phyloP scores from a whole-genome alignment of 1,140 invertebrate genomes.

The Phortica variegata region DNA sequence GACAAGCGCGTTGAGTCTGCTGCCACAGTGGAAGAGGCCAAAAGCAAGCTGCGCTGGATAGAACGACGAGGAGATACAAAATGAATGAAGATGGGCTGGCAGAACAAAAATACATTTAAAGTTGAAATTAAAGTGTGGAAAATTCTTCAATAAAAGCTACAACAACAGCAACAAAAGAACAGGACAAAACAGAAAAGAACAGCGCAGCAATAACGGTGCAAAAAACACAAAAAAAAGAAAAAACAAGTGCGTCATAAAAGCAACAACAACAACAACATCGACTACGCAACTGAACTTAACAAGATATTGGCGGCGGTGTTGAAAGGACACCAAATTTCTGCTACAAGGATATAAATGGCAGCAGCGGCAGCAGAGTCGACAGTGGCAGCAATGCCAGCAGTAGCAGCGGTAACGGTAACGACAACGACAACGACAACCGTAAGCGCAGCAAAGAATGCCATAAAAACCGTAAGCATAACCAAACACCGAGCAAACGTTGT shows the following conservation, averaged over 20 bases:
- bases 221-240: constrained; percentile 9
- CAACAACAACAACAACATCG: constrained; percentile 7
- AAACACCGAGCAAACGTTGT: too few species aligned
- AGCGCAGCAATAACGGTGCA: constrained; percentile 3
- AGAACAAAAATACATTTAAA: too few species aligned
- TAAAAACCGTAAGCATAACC: constrained; percentile 6
- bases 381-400: background rate
- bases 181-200: constrained; percentile 3
- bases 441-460: constrained; percentile 23
- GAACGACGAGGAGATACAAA: constrained; percentile 4
- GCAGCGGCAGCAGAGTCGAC: too few species aligned
- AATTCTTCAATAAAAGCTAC: too few species aligned
- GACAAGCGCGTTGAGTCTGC: too few species aligned
- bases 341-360: background rate
- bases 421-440: constrained; percentile 13
- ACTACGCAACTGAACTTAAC: too few species aligned
- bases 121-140: too few species aligned
- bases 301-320: too few species aligned
- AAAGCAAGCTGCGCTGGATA: constrained; percentile 1
- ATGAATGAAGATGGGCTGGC: too few species aligned
- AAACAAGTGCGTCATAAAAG: background rate
- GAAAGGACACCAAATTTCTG: background rate
- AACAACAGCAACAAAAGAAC: background rate
- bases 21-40: constrained; percentile 4
- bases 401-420: background rate